Evolutionary conservation across 2,888 invertebrate genomes (phyloP), one percentile per base, ranked within the genome.

Genomic region (Morpho achilles): DNA sequence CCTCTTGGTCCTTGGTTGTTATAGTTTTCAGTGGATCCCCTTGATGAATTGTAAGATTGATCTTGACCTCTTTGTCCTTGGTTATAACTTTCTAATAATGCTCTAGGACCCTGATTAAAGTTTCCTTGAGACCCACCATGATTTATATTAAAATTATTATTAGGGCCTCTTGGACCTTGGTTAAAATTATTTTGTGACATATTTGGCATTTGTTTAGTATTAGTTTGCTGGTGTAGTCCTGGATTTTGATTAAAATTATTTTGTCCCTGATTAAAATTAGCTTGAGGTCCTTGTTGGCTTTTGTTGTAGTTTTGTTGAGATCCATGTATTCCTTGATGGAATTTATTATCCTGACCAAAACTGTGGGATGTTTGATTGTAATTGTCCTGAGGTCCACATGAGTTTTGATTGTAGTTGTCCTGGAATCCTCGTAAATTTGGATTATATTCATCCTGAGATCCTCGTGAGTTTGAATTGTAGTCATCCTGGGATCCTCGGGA

Each of bases 1-100:
- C 73, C 72, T 61, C 78, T 69, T 9, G 70, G 65, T 3, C 53
- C 58, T 56, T 63, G 72, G 74, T 67, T 76, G 73, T 60, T 77
- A 75, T 59, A 68, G 62, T 53, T 67, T 39, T 56, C 54, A 56
- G 22, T 66, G 8, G 52, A 42, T 43, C 57, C 50, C 42, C 53
- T 59, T 53, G 42, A 43, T 59, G 60, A 50, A 58, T 53, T 22
- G 62, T 59, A 53, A 57, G 63, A 32, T 64, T 68, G 55, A 32
- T 58, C 60, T 54, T 56, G 60, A 23, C 59, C 58, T 56, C 58
- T 62, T n/a, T 43, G 23, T 39, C 44, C 53, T 44, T 51, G 49
- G 22, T 62, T 62, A 47, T 50, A 61, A 39, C 58, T 60, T 46
- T 50, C 58, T 48, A 57, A 52, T 41, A 53, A 52, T 8, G 58